Percentiles rank a stretch among this genome's conserved stretches.
Conservation (phyloP, 2,888 invertebrate species). For the Acleris laterana region DNA sequence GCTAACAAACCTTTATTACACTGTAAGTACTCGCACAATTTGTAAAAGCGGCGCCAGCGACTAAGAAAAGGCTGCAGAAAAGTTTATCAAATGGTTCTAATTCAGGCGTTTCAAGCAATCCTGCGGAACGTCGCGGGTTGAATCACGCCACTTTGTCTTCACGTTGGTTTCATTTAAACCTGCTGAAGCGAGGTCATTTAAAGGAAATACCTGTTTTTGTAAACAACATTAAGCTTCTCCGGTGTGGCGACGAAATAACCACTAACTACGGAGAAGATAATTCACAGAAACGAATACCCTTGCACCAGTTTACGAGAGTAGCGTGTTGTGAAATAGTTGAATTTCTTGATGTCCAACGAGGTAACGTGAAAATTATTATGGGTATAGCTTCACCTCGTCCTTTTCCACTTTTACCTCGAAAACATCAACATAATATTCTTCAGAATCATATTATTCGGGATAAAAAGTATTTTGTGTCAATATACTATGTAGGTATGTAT, state of each 20-base stretch:
- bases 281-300: background rate
- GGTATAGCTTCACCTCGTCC: too few species aligned
- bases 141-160: constrained; percentile 41
- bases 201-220: constrained; percentile 41
- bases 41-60: constrained; percentile 3
- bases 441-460: too few species aligned
- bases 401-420: too few species aligned
- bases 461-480: too few species aligned
- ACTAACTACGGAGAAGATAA: constrained; percentile 2
- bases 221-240: constrained; percentile 29
- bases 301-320: too few species aligned
- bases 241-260: constrained; percentile 6
- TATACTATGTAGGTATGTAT: too few species aligned
- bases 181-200: constrained; percentile 41
- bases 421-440: too few species aligned
- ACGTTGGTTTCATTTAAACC: constrained; percentile 45
- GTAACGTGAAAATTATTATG: too few species aligned
- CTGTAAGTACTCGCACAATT: background rate
- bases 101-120: constrained; percentile 39
- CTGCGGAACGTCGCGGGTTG: constrained; percentile 33
- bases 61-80: constrained; percentile 34
- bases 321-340: too few species aligned
- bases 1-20: background rate
- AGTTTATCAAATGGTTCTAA: constrained; percentile 38
- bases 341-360: too few species aligned